phyloP scores from a whole-genome alignment of 2,113 vertebrate species.

The Microcebus jonahi region DNA sequence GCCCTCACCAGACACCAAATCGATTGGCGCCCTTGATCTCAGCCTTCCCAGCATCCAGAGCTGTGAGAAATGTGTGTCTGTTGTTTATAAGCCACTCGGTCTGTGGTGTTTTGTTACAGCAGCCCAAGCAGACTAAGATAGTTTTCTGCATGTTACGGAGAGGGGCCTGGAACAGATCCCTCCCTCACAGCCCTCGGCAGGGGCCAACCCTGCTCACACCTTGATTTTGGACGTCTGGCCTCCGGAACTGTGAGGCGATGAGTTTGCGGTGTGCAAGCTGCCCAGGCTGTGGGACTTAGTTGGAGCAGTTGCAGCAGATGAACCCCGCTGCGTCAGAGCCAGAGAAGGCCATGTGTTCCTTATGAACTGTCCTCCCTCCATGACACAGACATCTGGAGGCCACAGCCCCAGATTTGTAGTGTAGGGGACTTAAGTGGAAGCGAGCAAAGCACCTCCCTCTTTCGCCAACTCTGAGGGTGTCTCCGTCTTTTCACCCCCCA shows the following conservation, averaged over 20 bases:
- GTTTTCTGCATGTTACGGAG: background rate
- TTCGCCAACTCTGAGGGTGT: fast-evolving
- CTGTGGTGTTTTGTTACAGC: background rate
- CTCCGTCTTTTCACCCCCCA: background rate
- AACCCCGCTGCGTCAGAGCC: background rate
- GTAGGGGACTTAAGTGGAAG: fast-evolving
- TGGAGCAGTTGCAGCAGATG: background rate
- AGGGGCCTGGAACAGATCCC: background rate
- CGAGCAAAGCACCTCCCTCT: fast-evolving
- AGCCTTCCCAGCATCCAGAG: background rate
- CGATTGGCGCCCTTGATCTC: background rate
- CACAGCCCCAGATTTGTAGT: background rate
- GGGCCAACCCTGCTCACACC: background rate
- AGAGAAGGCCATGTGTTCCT: background rate
- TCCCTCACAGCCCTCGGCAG: background rate
- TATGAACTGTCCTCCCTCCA: background rate
- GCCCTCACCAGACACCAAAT: background rate
- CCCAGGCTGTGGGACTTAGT: background rate
- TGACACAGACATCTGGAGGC: too few relatives aligned
- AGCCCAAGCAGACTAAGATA: background rate
- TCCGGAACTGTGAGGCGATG: background rate
- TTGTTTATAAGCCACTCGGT: background rate
- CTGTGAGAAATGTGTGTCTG: background rate
- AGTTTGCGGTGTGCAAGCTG: fast-evolving
- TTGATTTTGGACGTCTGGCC: background rate